Evolutionary conservation across 2,888 invertebrate genomes (phyloP).

Genomic region (Creontiades dilutus): DNA sequence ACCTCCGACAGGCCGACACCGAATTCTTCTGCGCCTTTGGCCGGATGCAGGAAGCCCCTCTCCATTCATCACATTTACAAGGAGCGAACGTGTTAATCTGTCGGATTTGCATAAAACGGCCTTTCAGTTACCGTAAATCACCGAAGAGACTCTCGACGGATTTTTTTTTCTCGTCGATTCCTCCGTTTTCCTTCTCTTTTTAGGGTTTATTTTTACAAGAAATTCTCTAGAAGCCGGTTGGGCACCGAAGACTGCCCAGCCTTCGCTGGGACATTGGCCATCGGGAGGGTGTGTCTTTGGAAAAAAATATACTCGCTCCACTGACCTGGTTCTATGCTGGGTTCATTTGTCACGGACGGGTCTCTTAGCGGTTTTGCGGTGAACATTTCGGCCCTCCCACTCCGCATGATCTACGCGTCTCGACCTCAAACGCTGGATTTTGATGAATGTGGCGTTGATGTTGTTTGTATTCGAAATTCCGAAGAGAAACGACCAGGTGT

Average conservation of each 20-base stretch:
- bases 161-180: neutral
- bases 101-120: neutral
- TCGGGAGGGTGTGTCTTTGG: constrained; percentile 6
- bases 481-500: neutral
- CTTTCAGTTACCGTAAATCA: neutral
- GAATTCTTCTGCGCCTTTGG: neutral
- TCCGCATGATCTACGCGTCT: constrained; percentile 1
- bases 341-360: constrained; percentile 56
- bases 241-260: constrained; percentile 22
- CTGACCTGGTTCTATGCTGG: constrained; percentile 25
- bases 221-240: neutral
- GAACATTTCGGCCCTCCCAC: constrained; percentile 19
- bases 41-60: neutral
- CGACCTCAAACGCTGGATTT: neutral
- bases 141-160: neutral
- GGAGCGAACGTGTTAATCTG: constrained; percentile 16
- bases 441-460: neutral
- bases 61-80: constrained; percentile 26
- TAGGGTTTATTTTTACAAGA: too few relatives aligned
- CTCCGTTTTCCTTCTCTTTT: neutral
- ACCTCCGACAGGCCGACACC: neutral
- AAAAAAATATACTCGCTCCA: constrained; percentile 18
- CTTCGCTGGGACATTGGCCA: constrained; percentile 32
- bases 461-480: neutral
- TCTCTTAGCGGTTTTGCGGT: constrained; percentile 55